Base-by-base conservation (phyloP, 2,888 invertebrate genomes). In the Ennomos quercinarius region DNA sequence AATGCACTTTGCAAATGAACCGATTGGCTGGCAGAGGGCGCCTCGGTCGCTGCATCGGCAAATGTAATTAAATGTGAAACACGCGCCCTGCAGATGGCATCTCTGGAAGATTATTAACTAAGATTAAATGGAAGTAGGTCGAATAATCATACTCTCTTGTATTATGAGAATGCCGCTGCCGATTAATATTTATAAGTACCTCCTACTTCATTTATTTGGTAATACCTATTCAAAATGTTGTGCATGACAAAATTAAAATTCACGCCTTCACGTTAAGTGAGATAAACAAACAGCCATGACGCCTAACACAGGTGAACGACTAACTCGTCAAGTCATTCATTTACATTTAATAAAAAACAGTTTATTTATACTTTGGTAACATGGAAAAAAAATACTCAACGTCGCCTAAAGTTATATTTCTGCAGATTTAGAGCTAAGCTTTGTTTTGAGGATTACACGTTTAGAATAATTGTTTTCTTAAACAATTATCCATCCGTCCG, bases 1-100 rank as follows among this genome's bases (percentile, higher is more conserved):
- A 91, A 89, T 91, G 91, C 91, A 92, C 91, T 91, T 90, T 88
- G 89, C 89, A 91, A 91, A 91, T 91, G 90, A 91, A 89, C 86
- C 84, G 81, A 84, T 86, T 78, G 67, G 67, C 64, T 67, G 64
- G 65, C 70, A 67, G 69, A 73, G 73, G 75, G 70, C 70, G 74
- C 66, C 73, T 69, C 57, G 17, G 58, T 60, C 63, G 65, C 71
- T 64, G 61, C 74, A 74, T 71, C 72, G 65, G 70, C 75, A 82
- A 90, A 89, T 89, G 86, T 86, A 86, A 91, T 90, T 91, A 87
- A 90, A 86, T 78, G 80, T 74, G 70, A 69, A 63, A 61, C 66
- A 63, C 80, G 73, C 78, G 73, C 76, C 75, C 78, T 73, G 76
- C 84, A 86, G 83, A 81, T 85, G 84, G 71, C 74, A 73, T 74